Percentiles rank a stretch among this genome's conserved stretches.
These are phyloP conservation scores for Pocillopora meandrina DNA, from an alignment of 92 coral and sea anemone genomes.

Conservation along the genomic window DNA sequence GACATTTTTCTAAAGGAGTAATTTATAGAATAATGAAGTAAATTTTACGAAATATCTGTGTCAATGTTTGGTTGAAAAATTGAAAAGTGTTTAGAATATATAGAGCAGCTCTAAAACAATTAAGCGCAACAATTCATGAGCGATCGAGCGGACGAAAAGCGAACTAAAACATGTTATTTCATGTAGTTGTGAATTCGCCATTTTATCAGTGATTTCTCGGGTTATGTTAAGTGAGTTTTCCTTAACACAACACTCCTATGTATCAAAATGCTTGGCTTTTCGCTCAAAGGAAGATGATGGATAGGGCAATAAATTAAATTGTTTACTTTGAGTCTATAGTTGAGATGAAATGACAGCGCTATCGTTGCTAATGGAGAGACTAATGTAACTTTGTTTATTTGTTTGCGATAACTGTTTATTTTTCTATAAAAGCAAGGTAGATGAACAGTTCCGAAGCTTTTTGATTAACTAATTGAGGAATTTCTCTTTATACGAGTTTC, in stretches of 20 bases:
- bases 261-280: neutral
- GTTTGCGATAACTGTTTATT: conserved; percentile 1
- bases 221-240: no score
- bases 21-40: neutral
- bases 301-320: neutral
- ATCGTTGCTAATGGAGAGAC: neutral
- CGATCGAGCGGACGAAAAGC: neutral
- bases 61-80: no score
- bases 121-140: neutral
- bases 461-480: conserved; percentile 3
- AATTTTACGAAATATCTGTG: neutral
- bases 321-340: no score
- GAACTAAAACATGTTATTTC: no score
- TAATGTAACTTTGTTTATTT: conserved; percentile 33
- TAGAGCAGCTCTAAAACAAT: neutral
- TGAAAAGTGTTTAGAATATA: no score
- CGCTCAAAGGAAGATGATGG: neutral
- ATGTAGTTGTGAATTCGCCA: no score
- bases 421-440: neutral
- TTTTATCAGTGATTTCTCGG: no score
- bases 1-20: conserved; percentile 18
- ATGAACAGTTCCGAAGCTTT: neutral
- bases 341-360: neutral
- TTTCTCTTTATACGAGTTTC: neutral
- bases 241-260: no score